phyloP scores from a whole-genome alignment of 2,113 vertebrate species.

The Eretmochelys imbricata region DNA sequence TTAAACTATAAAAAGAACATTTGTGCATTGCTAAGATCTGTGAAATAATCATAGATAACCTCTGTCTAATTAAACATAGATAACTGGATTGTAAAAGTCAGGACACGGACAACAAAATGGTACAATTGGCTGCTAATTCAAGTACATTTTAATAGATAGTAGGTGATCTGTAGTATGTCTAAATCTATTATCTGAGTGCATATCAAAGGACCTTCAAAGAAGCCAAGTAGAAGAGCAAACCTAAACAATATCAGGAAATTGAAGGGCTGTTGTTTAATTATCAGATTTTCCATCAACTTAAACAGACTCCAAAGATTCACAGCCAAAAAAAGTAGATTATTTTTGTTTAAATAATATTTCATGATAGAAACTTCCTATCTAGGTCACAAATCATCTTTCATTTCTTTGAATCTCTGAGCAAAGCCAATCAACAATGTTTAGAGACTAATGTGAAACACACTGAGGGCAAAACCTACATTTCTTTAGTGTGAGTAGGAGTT shows the following conservation, averaged over 20 bases:
- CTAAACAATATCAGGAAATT: slow-evolving; percentile 37
- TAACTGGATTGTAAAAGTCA: neutral
- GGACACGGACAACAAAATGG: slow-evolving; percentile 2
- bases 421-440: neutral
- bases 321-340: slow-evolving; percentile 22
- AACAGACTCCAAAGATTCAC: slow-evolving; percentile 23
- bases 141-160: neutral
- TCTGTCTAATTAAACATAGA: neutral
- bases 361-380: slow-evolving; percentile 30
- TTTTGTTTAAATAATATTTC: neutral
- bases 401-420: neutral
- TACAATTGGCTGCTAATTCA: neutral
- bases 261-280: slow-evolving; percentile 28
- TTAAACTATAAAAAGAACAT: neutral
- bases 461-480: slow-evolving; percentile 8
- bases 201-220: slow-evolving; percentile 12
- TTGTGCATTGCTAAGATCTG: neutral
- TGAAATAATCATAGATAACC: neutral
- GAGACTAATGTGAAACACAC: slow-evolving; percentile 19
- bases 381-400: neutral
- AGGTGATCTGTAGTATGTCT: neutral
- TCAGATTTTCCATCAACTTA: slow-evolving; percentile 34
- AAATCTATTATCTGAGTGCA: neutral
- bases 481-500: neutral
- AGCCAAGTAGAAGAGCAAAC: neutral